phyloP scores from a whole-genome alignment of 1,140 invertebrate species.

The Mycetomoellerius zeteki region DNA sequence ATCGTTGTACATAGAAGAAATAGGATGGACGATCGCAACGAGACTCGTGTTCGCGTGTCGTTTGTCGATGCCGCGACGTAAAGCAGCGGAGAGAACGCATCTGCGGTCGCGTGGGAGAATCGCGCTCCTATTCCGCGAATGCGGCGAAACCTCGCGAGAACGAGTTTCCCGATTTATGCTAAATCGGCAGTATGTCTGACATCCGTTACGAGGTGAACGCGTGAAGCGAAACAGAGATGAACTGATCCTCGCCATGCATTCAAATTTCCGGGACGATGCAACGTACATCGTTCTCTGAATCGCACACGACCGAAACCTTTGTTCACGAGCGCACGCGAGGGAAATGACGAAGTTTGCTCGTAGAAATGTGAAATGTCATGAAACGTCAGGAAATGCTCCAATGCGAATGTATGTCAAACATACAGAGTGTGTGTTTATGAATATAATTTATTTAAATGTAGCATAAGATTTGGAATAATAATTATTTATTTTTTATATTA shows the following conservation, averaged over 20 bases:
- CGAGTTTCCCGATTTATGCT: constrained; percentile 64
- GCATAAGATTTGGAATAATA: background rate
- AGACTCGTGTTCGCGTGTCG: constrained; percentile 24
- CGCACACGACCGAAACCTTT: background rate
- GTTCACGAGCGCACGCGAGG: background rate
- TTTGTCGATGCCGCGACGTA: constrained; percentile 58
- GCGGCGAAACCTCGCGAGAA: background rate
- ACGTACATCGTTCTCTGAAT: constrained; percentile 17
- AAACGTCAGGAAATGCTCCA: background rate
- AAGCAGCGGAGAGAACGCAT: constrained; percentile 58
- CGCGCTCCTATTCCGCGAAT: constrained; percentile 67
- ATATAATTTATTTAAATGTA: background rate
- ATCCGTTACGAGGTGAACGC: constrained; percentile 14
- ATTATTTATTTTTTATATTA: background rate
- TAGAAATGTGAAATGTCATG: background rate
- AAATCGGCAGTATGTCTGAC: constrained; percentile 54
- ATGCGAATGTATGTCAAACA: background rate
- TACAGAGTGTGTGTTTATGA: background rate
- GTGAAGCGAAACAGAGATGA: background rate
- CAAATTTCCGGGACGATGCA: constrained; percentile 27
- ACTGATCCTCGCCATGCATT: constrained; percentile 36
- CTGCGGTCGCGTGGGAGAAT: constrained; percentile 73
- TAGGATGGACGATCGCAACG: background rate
- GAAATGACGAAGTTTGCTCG: background rate
- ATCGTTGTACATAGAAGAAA: constrained; percentile 20